phyloP scores from a whole-genome alignment of 2,888 invertebrate genomes.

The Syrphus vitripennis region DNA sequence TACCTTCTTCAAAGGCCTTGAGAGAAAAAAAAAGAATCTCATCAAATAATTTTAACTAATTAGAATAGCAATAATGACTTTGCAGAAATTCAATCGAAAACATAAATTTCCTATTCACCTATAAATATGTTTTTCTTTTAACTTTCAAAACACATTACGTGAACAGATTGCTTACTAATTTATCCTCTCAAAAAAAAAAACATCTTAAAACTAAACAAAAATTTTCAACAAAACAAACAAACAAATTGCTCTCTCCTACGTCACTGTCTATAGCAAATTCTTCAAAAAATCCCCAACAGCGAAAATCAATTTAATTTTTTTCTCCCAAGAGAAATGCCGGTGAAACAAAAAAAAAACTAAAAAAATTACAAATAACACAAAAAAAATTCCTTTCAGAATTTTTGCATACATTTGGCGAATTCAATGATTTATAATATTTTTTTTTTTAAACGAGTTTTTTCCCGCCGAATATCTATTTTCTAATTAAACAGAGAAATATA shows the following conservation, averaged over 20 bases:
- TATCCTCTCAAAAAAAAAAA: background rate
- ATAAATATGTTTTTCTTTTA: too few relatives aligned
- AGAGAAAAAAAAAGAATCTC: too few relatives aligned
- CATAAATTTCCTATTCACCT: too few relatives aligned
- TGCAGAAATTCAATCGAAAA: too few relatives aligned
- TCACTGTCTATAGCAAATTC: slow-evolving; percentile 41
- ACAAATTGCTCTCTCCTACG: background rate
- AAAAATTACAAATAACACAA: slow-evolving; percentile 1
- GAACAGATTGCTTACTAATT: background rate
- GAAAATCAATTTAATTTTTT: slow-evolving; percentile 41
- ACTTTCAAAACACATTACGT: too few relatives aligned
- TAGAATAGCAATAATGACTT: too few relatives aligned
- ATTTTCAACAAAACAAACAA: background rate
- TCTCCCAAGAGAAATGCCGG: background rate
- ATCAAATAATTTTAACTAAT: too few relatives aligned
- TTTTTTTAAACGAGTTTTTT: background rate
- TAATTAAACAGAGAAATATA: background rate
- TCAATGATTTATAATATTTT: slow-evolving; percentile 25
- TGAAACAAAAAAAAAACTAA: background rate
- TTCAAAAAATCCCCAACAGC: slow-evolving; percentile 43
- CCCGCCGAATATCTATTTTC: background rate
- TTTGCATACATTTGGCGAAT: slow-evolving; percentile 49
- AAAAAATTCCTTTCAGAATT: background rate
- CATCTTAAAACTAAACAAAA: background rate
- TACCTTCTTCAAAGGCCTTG: too few relatives aligned